A percentile compares a stretch with the other conserved stretches of the same genome.
phyloP scores from a whole-genome alignment of 2,888 invertebrate genomes.

The Dicranocentrus wangi region DNA sequence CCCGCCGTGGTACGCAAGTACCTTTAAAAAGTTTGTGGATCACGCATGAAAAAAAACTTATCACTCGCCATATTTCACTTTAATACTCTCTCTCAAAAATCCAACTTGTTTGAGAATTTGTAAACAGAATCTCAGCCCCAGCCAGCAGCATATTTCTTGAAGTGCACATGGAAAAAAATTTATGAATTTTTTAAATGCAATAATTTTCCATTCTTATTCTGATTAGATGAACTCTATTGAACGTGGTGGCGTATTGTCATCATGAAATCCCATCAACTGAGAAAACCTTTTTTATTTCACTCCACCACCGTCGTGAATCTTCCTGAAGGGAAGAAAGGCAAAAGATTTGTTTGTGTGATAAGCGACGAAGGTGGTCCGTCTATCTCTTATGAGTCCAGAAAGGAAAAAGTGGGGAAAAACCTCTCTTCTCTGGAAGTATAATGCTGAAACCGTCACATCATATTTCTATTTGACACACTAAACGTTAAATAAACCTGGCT shows the following conservation, averaged over 20 bases:
- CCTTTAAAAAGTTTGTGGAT: not conserved
- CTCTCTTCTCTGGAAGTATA: not conserved
- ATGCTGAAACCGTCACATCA: constrained; percentile 35
- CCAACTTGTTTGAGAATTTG: too few relatives aligned
- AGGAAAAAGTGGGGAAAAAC: not conserved
- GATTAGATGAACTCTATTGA: not conserved
- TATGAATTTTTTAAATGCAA: too few relatives aligned
- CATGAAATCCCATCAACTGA: not conserved
- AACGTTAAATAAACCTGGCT: not conserved
- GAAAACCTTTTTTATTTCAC: not conserved
- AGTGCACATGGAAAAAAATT: too few relatives aligned
- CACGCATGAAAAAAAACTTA: too few relatives aligned
- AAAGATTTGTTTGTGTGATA: constrained; percentile 27
- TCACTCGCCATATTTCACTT: too few relatives aligned
- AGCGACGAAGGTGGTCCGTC: constrained; percentile 39
- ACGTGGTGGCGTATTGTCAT: not conserved
- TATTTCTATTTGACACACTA: constrained; percentile 40
- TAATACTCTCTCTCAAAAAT: too few relatives aligned
- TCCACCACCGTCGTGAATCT: not conserved
- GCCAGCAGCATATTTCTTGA: too few relatives aligned
- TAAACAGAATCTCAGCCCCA: too few relatives aligned
- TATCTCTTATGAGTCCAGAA: not conserved
- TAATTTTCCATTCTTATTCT: not conserved
- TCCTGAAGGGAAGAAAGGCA: constrained; percentile 13
- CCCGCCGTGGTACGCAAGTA: too few relatives aligned